phyloP scores from a whole-genome alignment of 2,797 vertebrate genomes.

The Gallirallus australis region DNA sequence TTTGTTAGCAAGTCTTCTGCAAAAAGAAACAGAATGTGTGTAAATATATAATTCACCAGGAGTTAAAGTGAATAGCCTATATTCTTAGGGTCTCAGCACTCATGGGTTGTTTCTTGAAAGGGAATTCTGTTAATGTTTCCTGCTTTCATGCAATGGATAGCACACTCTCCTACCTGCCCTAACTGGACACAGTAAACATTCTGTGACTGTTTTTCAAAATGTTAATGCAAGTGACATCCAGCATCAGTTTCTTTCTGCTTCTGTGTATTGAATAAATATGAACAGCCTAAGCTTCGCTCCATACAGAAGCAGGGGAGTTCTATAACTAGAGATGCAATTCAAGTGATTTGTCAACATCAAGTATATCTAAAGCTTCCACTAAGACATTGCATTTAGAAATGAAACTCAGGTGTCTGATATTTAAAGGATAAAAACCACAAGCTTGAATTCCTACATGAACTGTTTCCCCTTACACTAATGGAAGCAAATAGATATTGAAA shows the following conservation, averaged over 20 bases:
- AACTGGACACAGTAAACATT: neutral
- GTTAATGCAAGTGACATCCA: neutral
- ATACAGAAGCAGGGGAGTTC: neutral
- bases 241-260: neutral
- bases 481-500: neutral
- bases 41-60: neutral
- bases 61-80: neutral
- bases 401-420: neutral
- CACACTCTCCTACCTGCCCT: neutral
- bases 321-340: neutral
- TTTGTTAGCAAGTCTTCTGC: neutral
- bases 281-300: neutral
- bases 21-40: neutral
- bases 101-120: neutral
- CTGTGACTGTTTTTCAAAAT: neutral
- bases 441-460: neutral
- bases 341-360: neutral
- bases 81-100: neutral
- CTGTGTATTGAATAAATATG: conserved; percentile 1
- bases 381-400: neutral
- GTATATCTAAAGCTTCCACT: neutral
- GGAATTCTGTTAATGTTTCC: neutral
- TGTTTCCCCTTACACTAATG: neutral
- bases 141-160: neutral
- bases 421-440: neutral